phyloP scores from a whole-genome alignment of 1,140 invertebrate species.

The Steinernema feltiae region DNA sequence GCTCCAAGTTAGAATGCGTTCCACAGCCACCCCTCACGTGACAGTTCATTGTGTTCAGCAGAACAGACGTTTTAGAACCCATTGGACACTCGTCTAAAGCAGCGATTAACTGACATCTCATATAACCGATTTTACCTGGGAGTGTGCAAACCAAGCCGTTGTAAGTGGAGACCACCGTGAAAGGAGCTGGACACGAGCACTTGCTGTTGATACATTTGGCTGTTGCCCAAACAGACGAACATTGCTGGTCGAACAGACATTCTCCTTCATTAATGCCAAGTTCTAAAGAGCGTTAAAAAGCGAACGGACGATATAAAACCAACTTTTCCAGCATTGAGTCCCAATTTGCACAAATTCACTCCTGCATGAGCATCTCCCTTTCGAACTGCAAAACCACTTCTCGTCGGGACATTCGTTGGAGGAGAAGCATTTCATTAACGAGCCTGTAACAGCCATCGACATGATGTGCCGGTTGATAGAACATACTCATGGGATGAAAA shows the following conservation, averaged over 20 bases:
- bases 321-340: slow-evolving; percentile 30
- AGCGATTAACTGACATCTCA: neutral
- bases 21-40: slow-evolving; percentile 27
- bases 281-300: neutral
- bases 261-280: slow-evolving; percentile 17
- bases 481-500: slow-evolving; percentile 20
- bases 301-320: neutral
- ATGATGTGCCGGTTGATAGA: neutral
- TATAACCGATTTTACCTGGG: neutral
- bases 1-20: slow-evolving; percentile 17
- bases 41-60: slow-evolving; percentile 23
- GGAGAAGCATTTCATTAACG: slow-evolving; percentile 9
- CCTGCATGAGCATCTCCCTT: slow-evolving; percentile 22
- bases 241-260: slow-evolving; percentile 28
- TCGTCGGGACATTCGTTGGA: slow-evolving; percentile 19
- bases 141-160: slow-evolving; percentile 19
- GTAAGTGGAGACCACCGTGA: slow-evolving; percentile 18
- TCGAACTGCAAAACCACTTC: slow-evolving; percentile 22
- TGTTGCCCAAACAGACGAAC: slow-evolving; percentile 26
- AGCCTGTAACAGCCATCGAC: neutral
- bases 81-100: slow-evolving; percentile 20
- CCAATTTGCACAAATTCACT: slow-evolving; percentile 26
- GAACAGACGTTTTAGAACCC: slow-evolving; percentile 18
- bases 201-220: slow-evolving; percentile 20
- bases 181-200: slow-evolving; percentile 15